Conservation (phyloP, 2,113 vertebrate genomes). For the Limanda limanda region DNA sequence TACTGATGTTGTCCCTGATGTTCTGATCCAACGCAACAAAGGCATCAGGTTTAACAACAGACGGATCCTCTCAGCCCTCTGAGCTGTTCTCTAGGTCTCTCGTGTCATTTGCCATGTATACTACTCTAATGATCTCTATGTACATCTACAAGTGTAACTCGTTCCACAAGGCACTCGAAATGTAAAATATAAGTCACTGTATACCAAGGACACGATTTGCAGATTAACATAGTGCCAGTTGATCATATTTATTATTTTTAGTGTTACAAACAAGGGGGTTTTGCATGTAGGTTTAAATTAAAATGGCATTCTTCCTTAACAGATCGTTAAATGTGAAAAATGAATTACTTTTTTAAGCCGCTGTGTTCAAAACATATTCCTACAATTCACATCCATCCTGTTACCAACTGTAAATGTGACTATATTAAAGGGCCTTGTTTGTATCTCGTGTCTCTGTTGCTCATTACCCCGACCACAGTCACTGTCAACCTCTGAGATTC, state of each 20-base stretch:
- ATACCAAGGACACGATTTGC: conserved; percentile 7
- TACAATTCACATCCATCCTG: conserved; percentile 19
- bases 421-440: conserved; percentile 75
- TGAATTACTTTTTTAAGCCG: conserved; percentile 32
- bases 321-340: conserved; percentile 58
- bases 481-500: background rate
- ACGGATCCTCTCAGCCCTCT: conserved; percentile 31
- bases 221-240: background rate
- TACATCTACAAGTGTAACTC: conserved; percentile 49
- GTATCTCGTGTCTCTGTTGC: conserved; percentile 18
- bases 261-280: conserved; percentile 26
- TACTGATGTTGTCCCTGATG: conserved; percentile 4
- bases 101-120: conserved; percentile 40
- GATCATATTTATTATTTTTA: conserved; percentile 57
- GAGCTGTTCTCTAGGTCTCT: conserved; percentile 38
- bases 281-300: conserved; percentile 64
- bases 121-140: conserved; percentile 44
- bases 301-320: conserved; percentile 36
- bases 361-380: conserved; percentile 44
- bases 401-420: conserved; percentile 64
- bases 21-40: background rate
- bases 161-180: conserved; percentile 32
- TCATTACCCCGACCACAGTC: background rate
- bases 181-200: conserved; percentile 33
- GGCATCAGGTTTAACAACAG: conserved; percentile 19